Evolutionary conservation across 1,140 invertebrate species (phyloP), one percentile per base, ranked within the genome.

Genomic region (Philotrypesis tridentata): DNA sequence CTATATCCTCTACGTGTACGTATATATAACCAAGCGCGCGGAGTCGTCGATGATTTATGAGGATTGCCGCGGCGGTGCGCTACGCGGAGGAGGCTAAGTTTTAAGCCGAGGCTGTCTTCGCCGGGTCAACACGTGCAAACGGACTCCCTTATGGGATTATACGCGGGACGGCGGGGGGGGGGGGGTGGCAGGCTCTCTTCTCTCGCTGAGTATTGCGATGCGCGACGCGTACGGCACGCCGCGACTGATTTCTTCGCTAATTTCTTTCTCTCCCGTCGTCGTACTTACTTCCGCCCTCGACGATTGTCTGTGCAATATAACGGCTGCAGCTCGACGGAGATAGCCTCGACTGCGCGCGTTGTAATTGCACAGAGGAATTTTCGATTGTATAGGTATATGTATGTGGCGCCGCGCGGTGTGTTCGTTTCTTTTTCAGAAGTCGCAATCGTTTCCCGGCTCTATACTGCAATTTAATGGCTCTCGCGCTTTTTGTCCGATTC

Each of bases 21-120:
- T 37, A 9, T 37, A 37, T 37, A 37, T 37, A 37, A 5, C 33
- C 33, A 37, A 37, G 33, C 25, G 25, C 48, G 14, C 23, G 3
- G 48, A 55, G 17, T 55, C 48, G 9, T 67, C 70, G 70, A 82
- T 82, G 80, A 82, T 82, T 82, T 82, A 82, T 78, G 81, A 61
- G 75, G 55, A 72, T 43, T 73, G 80, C 71, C 71, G 74, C 80
- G 11, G 43, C n/a, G n/a, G n/a, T n/a, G n/a, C n/a, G n/a, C n/a
- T 43, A 23, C 31, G 29, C 61, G 61, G 27, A 29, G 60, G 48
- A 29, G 60, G 48, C 73, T 61, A 63, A 77, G 73, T 82, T 77
- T 75, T 81, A 75, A 75, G 63, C 63, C 67, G 7, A 12, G 3
- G 21, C 43, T 81, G 79, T 81, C 40, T 33, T 68, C 40, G 37